Evolutionary conservation across 2,888 invertebrate species (phyloP).

Genomic region (Thera obeliscata): DNA sequence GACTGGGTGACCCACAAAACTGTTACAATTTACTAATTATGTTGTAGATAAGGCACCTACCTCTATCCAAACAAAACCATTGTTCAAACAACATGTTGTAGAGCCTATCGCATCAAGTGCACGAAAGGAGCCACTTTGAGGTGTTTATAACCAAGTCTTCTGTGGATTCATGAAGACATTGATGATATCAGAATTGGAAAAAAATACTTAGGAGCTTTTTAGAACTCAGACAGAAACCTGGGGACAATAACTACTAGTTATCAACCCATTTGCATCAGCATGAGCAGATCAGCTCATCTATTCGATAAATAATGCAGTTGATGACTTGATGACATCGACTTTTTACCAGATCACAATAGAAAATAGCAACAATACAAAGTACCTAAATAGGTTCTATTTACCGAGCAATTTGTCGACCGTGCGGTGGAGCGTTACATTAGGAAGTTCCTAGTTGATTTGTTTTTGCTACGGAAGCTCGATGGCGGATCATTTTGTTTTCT

Average conservation of each 20-base stretch:
- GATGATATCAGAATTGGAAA: no score
- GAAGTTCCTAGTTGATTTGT: conserved; percentile 32
- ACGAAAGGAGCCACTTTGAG: no score
- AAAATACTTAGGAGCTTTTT: no score
- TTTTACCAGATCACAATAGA: conserved; percentile 5
- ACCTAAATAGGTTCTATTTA: conserved; percentile 22
- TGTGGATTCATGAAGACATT: no score
- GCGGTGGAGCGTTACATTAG: conserved; percentile 29
- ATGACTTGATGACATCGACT: conserved; percentile 7
- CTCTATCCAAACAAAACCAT: no score
- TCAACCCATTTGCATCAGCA: no score
- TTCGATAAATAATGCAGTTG: neutral
- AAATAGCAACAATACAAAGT: conserved; percentile 13
- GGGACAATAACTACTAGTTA: no score
- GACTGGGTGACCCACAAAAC: conserved; percentile 42
- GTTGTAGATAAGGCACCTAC: no score
- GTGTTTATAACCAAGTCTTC: no score
- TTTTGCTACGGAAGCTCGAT: conserved; percentile 25
- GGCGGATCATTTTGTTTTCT: conserved; percentile 1
- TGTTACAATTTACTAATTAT: conserved; percentile 27
- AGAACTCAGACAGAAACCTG: no score
- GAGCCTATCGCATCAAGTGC: no score
- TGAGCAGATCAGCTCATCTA: neutral
- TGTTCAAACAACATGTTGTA: no score
- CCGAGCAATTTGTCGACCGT: conserved; percentile 12